Evolutionary conservation across 2,113 vertebrate genomes (phyloP), one percentile per base, ranked within the genome.

Genomic region (Solea solea): DNA sequence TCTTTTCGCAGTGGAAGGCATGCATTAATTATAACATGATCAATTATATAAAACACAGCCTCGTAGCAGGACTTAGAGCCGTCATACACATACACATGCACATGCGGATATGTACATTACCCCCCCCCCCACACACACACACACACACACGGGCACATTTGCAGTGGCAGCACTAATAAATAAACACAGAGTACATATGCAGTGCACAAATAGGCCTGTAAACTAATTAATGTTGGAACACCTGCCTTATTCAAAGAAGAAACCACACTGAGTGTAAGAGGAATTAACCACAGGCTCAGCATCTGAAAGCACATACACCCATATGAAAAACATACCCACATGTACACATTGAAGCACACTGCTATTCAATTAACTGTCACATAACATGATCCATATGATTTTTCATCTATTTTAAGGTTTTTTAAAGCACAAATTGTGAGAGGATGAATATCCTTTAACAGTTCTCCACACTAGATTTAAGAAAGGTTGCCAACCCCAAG

Each of bases 201-300:
- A 61, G 53, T 46, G 34, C 40, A 60, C 64, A 60, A 81, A 80
- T 68, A 71, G 64, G 42, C 54, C 45, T n/a, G 39, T 42, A 42
- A 79, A 62, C 6, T 58, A 65, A 83, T 72, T 1, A 65, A 58
- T 59, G 44, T 27, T 56, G 49, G 52, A 66, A 56, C 72, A 79
- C 56, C 53, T 74, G 54, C 44, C 40, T 67, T 11, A 55, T 45
- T 48, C 54, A 60, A 39, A 61, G 63, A 65, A 44, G 41, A 28
- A 76, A 64, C 42, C 62, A 48, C 7, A 51, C 13, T 8, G 27
- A 51, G n/a, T 41, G n/a, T 16, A 34, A 40, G 8, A 46, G 45
- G 46, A 58, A 27, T 59, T 7, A 21, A 44, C 64, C 52, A 54
- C 53, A 25, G 13, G 11, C 51, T 56, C 51, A 16, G 34, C 27